Conservation (phyloP, 2,113 vertebrate species). For the Microcebus tavaratra region DNA sequence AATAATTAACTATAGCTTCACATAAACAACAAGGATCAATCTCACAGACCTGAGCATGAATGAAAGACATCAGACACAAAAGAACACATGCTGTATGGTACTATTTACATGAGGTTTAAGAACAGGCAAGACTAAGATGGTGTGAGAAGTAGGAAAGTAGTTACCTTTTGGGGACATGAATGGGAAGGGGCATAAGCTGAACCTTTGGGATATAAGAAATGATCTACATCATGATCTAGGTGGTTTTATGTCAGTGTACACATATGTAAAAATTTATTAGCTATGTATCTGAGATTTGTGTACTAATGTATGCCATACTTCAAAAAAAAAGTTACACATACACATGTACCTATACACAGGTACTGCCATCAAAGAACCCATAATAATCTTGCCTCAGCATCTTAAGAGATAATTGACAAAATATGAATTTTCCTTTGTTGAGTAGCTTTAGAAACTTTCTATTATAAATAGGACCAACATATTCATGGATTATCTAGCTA, state of each 20-base stretch:
- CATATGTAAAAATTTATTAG: neutral
- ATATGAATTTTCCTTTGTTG: neutral
- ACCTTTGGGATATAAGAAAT: neutral
- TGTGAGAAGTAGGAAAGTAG: neutral
- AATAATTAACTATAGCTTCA: neutral
- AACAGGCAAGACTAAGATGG: neutral
- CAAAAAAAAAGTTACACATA: neutral
- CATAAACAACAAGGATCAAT: neutral
- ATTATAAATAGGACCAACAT: neutral
- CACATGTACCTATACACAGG: neutral
- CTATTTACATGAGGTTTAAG: neutral
- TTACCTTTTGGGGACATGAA: neutral
- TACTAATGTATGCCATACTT: neutral
- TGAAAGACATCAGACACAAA: neutral
- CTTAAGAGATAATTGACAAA: conserved; percentile 2
- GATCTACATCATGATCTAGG: neutral
- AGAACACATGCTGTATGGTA: neutral
- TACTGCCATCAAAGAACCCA: neutral
- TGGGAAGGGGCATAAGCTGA: neutral
- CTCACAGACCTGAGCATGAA: neutral
- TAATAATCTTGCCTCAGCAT: neutral
- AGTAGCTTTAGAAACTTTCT: neutral
- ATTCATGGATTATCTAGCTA: neutral
- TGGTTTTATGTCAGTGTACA: neutral
- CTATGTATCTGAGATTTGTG: neutral